Evolutionary conservation across 2,113 vertebrate genomes (phyloP), one percentile per base, ranked within the genome.

Genomic region (Gallinago paraguaiae): DNA sequence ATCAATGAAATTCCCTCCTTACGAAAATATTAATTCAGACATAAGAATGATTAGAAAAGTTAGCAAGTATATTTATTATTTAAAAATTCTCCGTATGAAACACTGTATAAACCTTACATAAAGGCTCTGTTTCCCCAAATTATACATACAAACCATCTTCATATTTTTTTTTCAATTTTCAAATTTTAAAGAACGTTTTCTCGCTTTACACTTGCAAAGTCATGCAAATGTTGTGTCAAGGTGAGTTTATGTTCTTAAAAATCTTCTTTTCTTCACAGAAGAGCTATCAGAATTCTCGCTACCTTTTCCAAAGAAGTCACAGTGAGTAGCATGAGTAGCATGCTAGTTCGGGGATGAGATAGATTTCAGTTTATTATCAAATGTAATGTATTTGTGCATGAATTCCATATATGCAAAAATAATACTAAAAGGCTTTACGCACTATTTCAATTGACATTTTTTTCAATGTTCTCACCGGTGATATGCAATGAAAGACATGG

Each of bases 271-370:
- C 31, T 60, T 89, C 46, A 35, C 8, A 27, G 6, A 15, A 91
- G 17, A 30, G 31, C 41, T 41, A 3, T 37, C 14, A 76, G 30
- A 84, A 71, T 71, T 7, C 12, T 74, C 1, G 2, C 3, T 59
- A 5, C 19, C 6, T 70, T 76, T 72, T 75, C 71, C 24, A 64
- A 37, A n/a, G 10, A 41, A 77, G 43, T 27, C 10, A 23, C 6
- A 17, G 9, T 37, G 17, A 39, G 3, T 28, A 43, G 2, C 19
- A 37, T 0, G 1, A 53, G 14, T 15, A 30, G 57, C 11, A 39
- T 41, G 7, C 10, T 53, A 35, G 17, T 82, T 63, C 39, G 28
- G 15, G 18, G 31, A 48, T 18, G 4, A 43, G 30, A 24, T 16
- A 25, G 6, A 37, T 75, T 86, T 80, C 12, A 33, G 7, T 56